These are phyloP conservation scores for Turdus rufiventris DNA, from an alignment of 2,113 vertebrate genomes.

Conservation along the genomic window DNA sequence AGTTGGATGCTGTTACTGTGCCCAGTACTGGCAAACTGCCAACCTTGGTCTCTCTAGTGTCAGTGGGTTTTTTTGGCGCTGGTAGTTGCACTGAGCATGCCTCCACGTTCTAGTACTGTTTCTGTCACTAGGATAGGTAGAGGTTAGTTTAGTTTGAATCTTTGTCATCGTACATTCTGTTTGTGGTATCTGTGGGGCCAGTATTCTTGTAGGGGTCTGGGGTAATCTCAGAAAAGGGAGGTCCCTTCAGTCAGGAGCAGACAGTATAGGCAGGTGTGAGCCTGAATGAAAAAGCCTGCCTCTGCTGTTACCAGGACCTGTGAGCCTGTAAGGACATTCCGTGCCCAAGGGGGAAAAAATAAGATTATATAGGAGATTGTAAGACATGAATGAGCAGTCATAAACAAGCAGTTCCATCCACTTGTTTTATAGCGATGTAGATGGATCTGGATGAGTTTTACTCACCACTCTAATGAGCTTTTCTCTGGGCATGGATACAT, in stretches of 20 bases:
- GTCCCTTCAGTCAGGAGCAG: not conserved
- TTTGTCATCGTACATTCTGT: not conserved
- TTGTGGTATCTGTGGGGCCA: not conserved
- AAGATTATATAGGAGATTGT: not conserved
- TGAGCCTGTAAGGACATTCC: not conserved
- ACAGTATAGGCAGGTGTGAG: not conserved
- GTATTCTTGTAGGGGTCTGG: not conserved
- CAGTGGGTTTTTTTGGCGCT: not conserved
- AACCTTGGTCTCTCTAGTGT: fast-evolving
- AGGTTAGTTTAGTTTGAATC: not conserved
- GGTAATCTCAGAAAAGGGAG: not conserved
- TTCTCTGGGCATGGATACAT: not conserved
- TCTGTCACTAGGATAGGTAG: not conserved
- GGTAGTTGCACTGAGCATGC: not conserved
- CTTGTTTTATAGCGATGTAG: not conserved
- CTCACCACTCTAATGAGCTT: not conserved
- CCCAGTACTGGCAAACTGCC: not conserved
- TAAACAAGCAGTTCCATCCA: not conserved
- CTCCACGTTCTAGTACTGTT: not conserved
- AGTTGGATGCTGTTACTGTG: not conserved
- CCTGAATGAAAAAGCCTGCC: not conserved
- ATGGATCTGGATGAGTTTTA: not conserved
- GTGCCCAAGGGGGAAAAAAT: not conserved
- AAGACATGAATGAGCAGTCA: not conserved
- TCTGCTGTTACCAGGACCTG: not conserved